phyloP scores from a whole-genome alignment of 64 coral and sea anemone species.

The Stylophora pistillata region DNA sequence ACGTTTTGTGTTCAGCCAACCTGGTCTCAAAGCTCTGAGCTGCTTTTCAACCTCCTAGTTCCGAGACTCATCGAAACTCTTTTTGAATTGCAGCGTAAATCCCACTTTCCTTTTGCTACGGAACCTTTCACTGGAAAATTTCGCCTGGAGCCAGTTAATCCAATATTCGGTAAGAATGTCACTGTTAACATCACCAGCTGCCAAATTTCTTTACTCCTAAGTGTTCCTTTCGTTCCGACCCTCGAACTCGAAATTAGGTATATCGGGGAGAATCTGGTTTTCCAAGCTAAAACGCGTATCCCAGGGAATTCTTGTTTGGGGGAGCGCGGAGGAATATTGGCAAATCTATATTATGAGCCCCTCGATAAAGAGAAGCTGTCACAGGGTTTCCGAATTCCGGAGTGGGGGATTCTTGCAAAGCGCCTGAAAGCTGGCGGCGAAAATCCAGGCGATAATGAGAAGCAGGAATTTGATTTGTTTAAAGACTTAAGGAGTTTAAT shows the following conservation, averaged over 20 bases:
- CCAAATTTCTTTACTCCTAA: neutral
- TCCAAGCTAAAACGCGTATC: slow-evolving; percentile 17
- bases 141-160: neutral
- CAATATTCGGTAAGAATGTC: neutral
- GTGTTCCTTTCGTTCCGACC: neutral
- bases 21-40: neutral
- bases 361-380: slow-evolving; percentile 26
- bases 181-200: neutral
- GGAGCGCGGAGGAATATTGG: neutral
- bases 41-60: slow-evolving; percentile 2
- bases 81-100: slow-evolving; percentile 24
- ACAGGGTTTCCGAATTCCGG: neutral
- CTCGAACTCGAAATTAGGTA: neutral
- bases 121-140: slow-evolving; percentile 41
- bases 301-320: slow-evolving; percentile 9
- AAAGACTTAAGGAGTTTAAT: neutral
- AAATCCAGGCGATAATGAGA: neutral
- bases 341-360: slow-evolving; percentile 35
- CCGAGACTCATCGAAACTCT: slow-evolving; percentile 52
- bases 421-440: neutral
- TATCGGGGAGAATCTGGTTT: slow-evolving; percentile 33
- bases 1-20: neutral
- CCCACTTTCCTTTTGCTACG: slow-evolving; percentile 24
- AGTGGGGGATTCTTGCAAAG: slow-evolving; percentile 4
- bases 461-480: neutral